Evolutionary conservation across 2,797 vertebrate species (phyloP).

Genomic region (Clarias laeviceps): DNA sequence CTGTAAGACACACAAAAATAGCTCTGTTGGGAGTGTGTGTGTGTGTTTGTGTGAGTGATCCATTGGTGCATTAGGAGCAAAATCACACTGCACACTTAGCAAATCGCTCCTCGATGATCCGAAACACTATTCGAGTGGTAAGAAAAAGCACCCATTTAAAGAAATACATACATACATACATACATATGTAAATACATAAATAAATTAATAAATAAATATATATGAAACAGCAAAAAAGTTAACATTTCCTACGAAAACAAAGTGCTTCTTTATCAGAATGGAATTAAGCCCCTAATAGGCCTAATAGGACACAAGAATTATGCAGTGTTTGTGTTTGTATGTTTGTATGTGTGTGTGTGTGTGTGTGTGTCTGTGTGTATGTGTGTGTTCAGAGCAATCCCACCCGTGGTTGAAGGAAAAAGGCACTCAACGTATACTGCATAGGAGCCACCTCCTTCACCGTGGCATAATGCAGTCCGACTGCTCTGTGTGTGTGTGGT

Average conservation of each 20-base stretch:
- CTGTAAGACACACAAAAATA: constrained; percentile 82
- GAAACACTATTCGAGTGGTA: constrained; percentile 38
- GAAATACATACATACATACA: neutral
- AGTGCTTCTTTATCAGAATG: constrained; percentile 59
- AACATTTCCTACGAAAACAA: constrained; percentile 58
- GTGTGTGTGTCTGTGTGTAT: constrained; percentile 51
- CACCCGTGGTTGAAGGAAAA: constrained; percentile 91
- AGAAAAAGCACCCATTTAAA: constrained; percentile 35
- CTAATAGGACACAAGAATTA: constrained; percentile 22
- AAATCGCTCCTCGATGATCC: constrained; percentile 39
- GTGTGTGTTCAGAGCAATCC: constrained; percentile 75
- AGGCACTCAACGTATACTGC: constrained; percentile 91
- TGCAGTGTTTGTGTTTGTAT: constrained; percentile 38
- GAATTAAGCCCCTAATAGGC: constrained; percentile 42
- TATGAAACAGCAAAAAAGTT: constrained; percentile 40
- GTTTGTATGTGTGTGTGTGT: constrained; percentile 43
- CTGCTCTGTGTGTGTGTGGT: constrained; percentile 64
- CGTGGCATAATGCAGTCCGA: constrained; percentile 69
- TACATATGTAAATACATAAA: constrained; percentile 23
- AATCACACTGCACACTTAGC: constrained; percentile 31
- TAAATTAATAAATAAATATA: constrained; percentile 27
- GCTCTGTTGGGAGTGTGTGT: constrained; percentile 68
- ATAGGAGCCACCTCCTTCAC: constrained; percentile 67
- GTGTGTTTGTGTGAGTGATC: constrained; percentile 14
- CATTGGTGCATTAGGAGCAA: constrained; percentile 16